Evolutionary conservation across 2,888 invertebrate species (phyloP).

Genomic region (Nomada fabriciana): DNA sequence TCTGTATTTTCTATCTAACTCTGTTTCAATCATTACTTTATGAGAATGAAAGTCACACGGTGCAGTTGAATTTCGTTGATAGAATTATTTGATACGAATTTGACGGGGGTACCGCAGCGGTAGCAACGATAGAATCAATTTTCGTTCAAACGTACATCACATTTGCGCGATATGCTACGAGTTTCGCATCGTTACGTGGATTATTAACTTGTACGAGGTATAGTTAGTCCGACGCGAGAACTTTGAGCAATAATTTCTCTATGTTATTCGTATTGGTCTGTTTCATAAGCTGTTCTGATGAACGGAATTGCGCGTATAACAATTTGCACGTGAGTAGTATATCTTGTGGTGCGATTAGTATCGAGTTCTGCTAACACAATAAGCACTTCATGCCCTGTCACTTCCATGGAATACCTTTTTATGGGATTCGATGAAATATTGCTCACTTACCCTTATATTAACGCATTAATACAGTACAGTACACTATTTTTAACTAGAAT

Average conservation of each 20-base stretch:
- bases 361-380: constrained; percentile 5
- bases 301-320: not conserved
- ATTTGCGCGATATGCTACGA: not conserved
- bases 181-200: constrained; percentile 12
- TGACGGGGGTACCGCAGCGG: not conserved
- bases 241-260: constrained; percentile 16
- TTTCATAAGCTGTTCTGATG: constrained; percentile 29
- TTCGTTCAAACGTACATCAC: not conserved
- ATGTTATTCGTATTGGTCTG: constrained; percentile 22
- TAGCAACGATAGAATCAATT: not conserved
- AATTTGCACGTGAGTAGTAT: not conserved
- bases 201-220: not conserved
- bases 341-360: constrained; percentile 1
- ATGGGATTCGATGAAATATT: not conserved
- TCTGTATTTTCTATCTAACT: too few species aligned
- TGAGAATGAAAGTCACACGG: too few species aligned
- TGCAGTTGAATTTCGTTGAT: not conserved
- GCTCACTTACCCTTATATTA: not conserved
- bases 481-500: too few species aligned
- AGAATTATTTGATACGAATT: not conserved
- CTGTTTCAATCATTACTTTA: too few species aligned
- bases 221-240: not conserved
- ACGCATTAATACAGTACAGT: not conserved
- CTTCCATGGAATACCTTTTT: not conserved
- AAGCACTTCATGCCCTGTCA: constrained; percentile 9